Conservation (phyloP, 2,888 invertebrate species). For the Allacma fusca region DNA sequence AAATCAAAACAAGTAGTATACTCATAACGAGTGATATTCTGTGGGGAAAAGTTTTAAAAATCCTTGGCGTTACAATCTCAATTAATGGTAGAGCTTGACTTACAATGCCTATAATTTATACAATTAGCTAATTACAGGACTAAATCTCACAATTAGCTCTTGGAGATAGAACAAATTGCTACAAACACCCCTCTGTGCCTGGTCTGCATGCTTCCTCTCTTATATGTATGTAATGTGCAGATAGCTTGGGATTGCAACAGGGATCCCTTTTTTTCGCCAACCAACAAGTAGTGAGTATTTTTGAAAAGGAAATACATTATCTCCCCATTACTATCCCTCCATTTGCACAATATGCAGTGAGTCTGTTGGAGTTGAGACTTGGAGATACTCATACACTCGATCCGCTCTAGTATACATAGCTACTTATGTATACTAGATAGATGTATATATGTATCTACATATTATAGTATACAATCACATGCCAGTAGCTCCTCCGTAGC, state of each 20-base stretch:
- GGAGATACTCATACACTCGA: too few species aligned
- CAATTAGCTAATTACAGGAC: conserved; percentile 18
- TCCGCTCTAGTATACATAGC: too few species aligned
- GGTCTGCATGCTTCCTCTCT: background rate
- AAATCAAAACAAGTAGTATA: too few species aligned
- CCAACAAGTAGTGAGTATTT: background rate
- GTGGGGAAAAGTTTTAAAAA: too few species aligned
- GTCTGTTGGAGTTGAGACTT: too few species aligned
- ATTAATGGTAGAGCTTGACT: background rate
- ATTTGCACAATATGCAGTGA: too few species aligned
- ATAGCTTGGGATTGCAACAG: background rate
- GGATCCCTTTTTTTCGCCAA: background rate
- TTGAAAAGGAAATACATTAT: too few species aligned
- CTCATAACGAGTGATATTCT: too few species aligned
- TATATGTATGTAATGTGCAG: conserved; percentile 1
- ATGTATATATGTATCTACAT: too few species aligned
- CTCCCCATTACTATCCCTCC: too few species aligned
- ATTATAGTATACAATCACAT: background rate
- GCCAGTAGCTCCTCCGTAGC: background rate
- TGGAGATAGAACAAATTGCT: background rate
- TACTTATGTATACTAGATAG: too few species aligned
- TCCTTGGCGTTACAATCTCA: conserved; percentile 5
- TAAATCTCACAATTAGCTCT: background rate
- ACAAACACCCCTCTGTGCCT: background rate
- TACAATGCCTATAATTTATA: background rate